Evolutionary conservation across 2,797 vertebrate genomes (phyloP).

Genomic region (Numenius phaeopus): DNA sequence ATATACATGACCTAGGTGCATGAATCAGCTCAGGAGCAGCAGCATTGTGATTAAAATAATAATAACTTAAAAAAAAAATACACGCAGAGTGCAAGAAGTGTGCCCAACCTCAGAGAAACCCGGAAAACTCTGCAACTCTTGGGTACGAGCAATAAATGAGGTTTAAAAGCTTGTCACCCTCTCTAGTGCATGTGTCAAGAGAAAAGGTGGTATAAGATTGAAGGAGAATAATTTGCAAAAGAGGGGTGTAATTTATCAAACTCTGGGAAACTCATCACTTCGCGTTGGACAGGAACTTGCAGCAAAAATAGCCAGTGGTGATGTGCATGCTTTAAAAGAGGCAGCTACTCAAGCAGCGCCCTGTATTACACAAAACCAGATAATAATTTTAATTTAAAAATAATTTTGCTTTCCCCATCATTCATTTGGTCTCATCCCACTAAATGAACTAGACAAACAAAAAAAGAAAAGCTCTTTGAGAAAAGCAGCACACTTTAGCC

Average conservation of each 20-base stretch:
- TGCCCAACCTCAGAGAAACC: neutral
- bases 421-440: neutral
- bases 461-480: neutral
- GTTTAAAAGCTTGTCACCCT: neutral
- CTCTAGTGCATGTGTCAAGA: neutral
- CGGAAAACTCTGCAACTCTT: neutral
- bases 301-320: neutral
- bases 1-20: neutral
- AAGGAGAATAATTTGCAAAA: neutral
- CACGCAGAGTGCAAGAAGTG: neutral
- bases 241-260: conserved; percentile 7
- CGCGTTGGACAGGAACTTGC: neutral
- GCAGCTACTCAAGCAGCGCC: neutral
- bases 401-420: neutral
- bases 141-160: neutral
- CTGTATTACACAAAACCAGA: neutral
- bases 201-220: neutral
- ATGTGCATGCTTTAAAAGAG: neutral
- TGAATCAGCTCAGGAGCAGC: neutral
- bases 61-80: neutral
- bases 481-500: neutral
- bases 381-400: neutral
- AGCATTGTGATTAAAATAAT: neutral
- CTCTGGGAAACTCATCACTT: neutral
- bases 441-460: neutral